Conservation (phyloP, 2,888 invertebrate genomes). For the Dryomyza anilis region DNA sequence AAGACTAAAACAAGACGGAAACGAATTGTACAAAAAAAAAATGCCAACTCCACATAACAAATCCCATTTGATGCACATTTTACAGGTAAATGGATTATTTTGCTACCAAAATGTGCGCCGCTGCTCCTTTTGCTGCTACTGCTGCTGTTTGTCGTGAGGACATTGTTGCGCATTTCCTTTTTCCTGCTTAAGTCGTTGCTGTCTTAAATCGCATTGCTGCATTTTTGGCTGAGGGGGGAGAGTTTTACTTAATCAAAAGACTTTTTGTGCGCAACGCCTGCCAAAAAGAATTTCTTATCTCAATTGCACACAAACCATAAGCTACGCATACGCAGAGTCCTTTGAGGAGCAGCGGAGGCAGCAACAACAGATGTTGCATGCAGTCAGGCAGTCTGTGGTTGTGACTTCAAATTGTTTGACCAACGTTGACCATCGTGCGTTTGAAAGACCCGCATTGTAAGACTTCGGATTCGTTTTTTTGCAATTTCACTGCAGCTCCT, state of each 20-base stretch:
- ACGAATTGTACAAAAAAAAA: background rate
- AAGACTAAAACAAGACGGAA: background rate
- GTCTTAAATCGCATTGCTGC: background rate
- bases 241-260: no score
- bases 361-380: background rate
- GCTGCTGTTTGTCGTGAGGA: background rate
- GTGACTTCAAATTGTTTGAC: background rate
- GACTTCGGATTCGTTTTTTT: background rate
- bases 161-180: background rate
- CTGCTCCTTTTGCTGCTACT: background rate
- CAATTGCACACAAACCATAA: background rate
- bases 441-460: background rate
- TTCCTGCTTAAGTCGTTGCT: background rate
- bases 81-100: slow-evolving; percentile 5
- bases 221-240: no score
- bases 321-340: no score
- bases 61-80: slow-evolving; percentile 1
- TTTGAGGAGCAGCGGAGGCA: no score
- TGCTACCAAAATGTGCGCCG: background rate
- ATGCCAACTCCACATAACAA: background rate
- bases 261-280: background rate
- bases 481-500: background rate
- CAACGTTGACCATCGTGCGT: background rate
- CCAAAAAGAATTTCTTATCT: background rate
- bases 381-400: background rate